phyloP scores from a whole-genome alignment of 2,797 vertebrate species.

The Acipenser oxyrinchus region DNA sequence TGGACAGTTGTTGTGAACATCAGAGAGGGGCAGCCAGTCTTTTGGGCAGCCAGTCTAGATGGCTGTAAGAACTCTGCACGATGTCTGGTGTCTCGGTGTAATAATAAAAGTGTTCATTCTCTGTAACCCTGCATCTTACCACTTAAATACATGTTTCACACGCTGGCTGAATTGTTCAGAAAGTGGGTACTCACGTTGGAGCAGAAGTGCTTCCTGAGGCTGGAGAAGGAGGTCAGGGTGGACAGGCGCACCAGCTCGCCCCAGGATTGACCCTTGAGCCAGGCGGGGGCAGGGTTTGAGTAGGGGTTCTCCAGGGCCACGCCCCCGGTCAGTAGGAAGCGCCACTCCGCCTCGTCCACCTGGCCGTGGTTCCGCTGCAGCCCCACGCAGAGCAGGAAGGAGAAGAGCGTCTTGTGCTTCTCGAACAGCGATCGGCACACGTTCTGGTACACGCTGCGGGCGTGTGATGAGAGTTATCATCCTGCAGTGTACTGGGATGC shows the following conservation, averaged over 20 bases:
- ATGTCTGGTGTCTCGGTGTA: no score
- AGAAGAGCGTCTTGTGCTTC: conserved; percentile 43
- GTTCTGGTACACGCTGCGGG: conserved; percentile 37
- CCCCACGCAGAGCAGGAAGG: conserved; percentile 39
- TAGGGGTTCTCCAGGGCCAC: conserved; percentile 32
- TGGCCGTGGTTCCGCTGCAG: conserved; percentile 45
- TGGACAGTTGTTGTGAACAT: no score
- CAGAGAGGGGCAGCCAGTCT: no score
- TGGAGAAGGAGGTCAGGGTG: conserved; percentile 29
- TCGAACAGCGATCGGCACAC: conserved; percentile 37
- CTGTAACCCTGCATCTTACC: no score
- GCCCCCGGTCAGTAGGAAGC: conserved; percentile 38
- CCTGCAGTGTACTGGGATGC: neutral
- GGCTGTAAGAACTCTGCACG: no score
- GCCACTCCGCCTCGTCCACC: conserved; percentile 41
- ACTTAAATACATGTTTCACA: no score
- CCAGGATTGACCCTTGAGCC: conserved; percentile 34
- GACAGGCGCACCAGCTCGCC: conserved; percentile 39
- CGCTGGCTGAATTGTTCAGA: no score
- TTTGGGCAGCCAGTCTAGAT: no score
- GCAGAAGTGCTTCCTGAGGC: conserved; percentile 31
- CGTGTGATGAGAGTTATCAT: neutral
- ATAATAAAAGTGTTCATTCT: no score
- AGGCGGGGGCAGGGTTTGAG: conserved; percentile 39
- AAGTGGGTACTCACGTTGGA: conserved; percentile 19